phyloP scores from a whole-genome alignment of 2,888 invertebrate species.

The Lochmaea crataegi region DNA sequence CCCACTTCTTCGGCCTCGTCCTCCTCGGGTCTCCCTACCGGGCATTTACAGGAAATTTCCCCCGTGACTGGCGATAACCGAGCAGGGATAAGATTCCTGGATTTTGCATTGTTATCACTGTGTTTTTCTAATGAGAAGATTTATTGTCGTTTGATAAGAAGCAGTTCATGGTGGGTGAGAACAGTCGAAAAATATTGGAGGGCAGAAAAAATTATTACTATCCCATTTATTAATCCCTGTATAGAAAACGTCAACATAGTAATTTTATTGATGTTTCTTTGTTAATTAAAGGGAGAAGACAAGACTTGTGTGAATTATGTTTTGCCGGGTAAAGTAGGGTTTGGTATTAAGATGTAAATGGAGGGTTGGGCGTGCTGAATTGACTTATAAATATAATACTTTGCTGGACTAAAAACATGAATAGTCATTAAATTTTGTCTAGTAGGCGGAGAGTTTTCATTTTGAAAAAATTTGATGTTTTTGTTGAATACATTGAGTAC shows the following conservation, averaged over 20 bases:
- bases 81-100: slow-evolving; percentile 19
- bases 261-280: neutral
- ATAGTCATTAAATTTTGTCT: slow-evolving; percentile 31
- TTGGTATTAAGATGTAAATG: slow-evolving; percentile 30
- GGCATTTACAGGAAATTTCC: slow-evolving; percentile 55
- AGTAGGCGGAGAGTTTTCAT: neutral
- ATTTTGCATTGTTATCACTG: slow-evolving; percentile 5
- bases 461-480: slow-evolving; percentile 12
- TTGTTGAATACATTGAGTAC: neutral
- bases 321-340: slow-evolving; percentile 6
- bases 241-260: too few species aligned
- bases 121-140: neutral
- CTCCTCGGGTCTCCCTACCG: slow-evolving; percentile 45
- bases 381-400: slow-evolving; percentile 32
- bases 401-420: slow-evolving; percentile 26
- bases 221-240: too few species aligned
- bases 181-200: too few species aligned
- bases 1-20: slow-evolving; percentile 57
- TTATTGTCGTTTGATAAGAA: neutral
- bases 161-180: too few species aligned
- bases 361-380: slow-evolving; percentile 25
- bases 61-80: slow-evolving; percentile 52
- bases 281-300: slow-evolving; percentile 19
- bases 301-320: slow-evolving; percentile 18
- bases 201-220: too few species aligned